phyloP scores from a whole-genome alignment of 2,888 invertebrate genomes.

The Temnothorax ravouxi region DNA sequence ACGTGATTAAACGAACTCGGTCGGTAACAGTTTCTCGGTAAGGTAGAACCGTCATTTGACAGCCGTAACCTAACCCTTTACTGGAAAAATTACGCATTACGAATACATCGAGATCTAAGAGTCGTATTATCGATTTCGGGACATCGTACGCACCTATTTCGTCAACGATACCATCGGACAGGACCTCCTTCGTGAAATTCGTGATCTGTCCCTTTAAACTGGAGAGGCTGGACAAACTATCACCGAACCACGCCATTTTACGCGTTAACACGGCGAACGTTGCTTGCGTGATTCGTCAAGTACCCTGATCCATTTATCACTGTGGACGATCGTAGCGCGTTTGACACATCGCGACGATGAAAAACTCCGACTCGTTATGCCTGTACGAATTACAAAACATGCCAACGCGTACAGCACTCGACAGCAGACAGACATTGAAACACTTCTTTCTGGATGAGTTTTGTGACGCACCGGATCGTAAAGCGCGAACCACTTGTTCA shows the following conservation, averaged over 20 bases:
- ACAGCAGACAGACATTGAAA: slow-evolving; percentile 21
- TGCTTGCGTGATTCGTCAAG: slow-evolving; percentile 46
- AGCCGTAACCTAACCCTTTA: slow-evolving; percentile 76
- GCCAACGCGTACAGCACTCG: slow-evolving; percentile 63
- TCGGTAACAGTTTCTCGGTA: slow-evolving; percentile 71
- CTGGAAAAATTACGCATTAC: neutral
- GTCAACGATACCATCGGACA: slow-evolving; percentile 91
- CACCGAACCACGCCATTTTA: slow-evolving; percentile 86
- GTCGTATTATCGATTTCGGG: neutral
- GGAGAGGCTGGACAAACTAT: slow-evolving; percentile 84
- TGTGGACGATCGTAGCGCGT: slow-evolving; percentile 41
- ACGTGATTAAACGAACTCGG: neutral
- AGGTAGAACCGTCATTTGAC: slow-evolving; percentile 83
- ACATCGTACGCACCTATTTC: slow-evolving; percentile 87
- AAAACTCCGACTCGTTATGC: slow-evolving; percentile 54
- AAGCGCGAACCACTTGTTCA: neutral
- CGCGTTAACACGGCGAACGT: slow-evolving; percentile 80
- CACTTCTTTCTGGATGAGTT: neutral
- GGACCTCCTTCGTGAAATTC: slow-evolving; percentile 95
- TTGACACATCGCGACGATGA: slow-evolving; percentile 59
- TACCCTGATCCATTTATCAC: slow-evolving; percentile 44
- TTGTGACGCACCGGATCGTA: neutral
- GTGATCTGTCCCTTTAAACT: slow-evolving; percentile 95
- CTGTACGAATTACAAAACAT: slow-evolving; percentile 71
- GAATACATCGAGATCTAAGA: slow-evolving; percentile 22